phyloP scores from a whole-genome alignment of 1,140 invertebrate genomes.

The Hylaeus anthracinus region DNA sequence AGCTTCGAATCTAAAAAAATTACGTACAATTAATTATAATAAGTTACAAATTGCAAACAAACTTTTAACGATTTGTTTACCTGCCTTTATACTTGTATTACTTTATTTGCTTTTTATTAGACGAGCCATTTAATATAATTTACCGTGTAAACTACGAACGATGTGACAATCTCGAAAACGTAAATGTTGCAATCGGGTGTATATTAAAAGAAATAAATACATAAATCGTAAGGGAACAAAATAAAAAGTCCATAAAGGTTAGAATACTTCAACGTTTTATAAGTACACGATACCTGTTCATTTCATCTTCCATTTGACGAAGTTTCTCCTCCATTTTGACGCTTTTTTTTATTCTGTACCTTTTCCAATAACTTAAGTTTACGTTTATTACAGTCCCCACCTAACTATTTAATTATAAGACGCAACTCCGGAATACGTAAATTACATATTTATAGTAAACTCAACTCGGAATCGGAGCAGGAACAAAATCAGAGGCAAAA shows the following conservation, averaged over 20 bases:
- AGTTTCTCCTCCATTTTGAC: constrained; percentile 80
- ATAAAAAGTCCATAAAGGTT: constrained; percentile 10
- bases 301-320: constrained; percentile 90
- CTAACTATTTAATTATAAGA: too few relatives aligned
- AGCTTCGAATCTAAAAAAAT: constrained; percentile 87
- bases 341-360: constrained; percentile 40
- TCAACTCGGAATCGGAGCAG: too few relatives aligned
- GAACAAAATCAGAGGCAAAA: too few relatives aligned
- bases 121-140: neutral
- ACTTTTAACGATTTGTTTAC: neutral
- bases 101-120: constrained; percentile 20
- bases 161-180: neutral
- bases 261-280: neutral
- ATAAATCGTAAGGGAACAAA: neutral
- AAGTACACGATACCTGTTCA: constrained; percentile 85
- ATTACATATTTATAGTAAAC: too few relatives aligned
- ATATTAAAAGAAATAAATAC: neutral
- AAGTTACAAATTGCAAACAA: neutral
- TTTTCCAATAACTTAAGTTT: constrained; percentile 41
- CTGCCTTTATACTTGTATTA: constrained; percentile 13
- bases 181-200: neutral
- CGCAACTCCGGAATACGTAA: too few relatives aligned
- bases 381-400: neutral
- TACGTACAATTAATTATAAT: constrained; percentile 29
- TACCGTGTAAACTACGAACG: neutral